Evolutionary conservation across 1,140 invertebrate genomes (phyloP), one percentile per base, ranked within the genome.

Genomic region (Drosophila tsacasi): DNA sequence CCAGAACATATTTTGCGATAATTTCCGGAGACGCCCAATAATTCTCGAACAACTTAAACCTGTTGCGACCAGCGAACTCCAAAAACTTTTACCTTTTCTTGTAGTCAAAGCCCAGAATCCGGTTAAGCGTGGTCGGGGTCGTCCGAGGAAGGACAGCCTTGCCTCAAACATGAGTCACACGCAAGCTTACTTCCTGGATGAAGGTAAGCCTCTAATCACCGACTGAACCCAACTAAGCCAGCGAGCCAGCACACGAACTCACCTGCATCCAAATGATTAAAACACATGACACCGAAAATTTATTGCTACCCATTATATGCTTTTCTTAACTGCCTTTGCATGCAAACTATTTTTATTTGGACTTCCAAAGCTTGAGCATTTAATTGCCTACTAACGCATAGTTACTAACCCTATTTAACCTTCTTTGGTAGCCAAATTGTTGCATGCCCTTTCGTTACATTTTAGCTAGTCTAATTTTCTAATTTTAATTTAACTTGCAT

Each of bases 121-220:
- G 68, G 93, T 94, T 92, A 94, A 94, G 80, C 93, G 94, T 49
- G 94, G 94, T 64, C 92, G 94, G 49, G 94, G 94, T 32, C 93
- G 94, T 60, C 94, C 93, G 59, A 94, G 94, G 81, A 95, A 94
- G 86, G 95, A 94, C 82, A 95, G 91, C 76, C 81, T 92, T 83
- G 80, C 77, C 72, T 93, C 91, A 77, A 93, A 93, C 92, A 76
- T 91, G 90, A 93, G 87, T 91, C 79, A 92, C 64, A 76, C 91
- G 80, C 91, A 93, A 91, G 94, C 91, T 93, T 94, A 93, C 82
- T 93, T 93, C 87, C 91, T 93, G 76, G 92, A 96, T 93, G 95
- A 96, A 94, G 95, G 94, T 95, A 94, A 91, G 91, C 74, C 81
- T 79, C 64, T 64, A 55, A 61, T 44, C 62, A 69, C 52, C 61